A percentile compares a stretch with the other conserved stretches of the same genome.
Conservation (phyloP, 2,113 vertebrate genomes). For the Serilophus lunatus region DNA sequence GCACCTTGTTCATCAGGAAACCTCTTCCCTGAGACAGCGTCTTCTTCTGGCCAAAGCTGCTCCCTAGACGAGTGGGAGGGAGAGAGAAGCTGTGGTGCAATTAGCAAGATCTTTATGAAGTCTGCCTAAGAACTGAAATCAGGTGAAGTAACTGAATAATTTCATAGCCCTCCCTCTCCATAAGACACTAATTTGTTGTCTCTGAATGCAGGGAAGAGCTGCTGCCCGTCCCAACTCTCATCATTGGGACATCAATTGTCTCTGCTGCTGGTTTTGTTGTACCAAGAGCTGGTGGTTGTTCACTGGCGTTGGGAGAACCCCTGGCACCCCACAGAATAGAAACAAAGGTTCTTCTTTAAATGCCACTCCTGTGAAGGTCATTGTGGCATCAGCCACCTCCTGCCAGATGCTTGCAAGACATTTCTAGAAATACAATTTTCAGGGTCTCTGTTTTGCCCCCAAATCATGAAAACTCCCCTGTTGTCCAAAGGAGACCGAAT, state of each 20-base stretch:
- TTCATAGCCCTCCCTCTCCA: neutral
- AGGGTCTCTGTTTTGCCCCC: neutral
- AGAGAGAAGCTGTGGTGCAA: neutral
- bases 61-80: too few species aligned
- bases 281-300: neutral
- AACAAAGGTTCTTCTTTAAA: neutral
- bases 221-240: too few species aligned
- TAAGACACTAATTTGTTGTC: too few species aligned
- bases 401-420: neutral
- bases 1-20: neutral
- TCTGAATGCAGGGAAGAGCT: neutral
- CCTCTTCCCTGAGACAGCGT: neutral
- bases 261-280: neutral
- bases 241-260: accelerated
- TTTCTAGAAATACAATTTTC: neutral
- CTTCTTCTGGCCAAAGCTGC: neutral
- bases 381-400: neutral
- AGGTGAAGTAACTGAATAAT: neutral
- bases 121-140: neutral
- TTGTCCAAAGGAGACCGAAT: neutral
- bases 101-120: neutral
- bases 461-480: neutral
- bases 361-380: neutral
- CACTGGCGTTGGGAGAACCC: neutral
- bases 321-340: neutral